These are phyloP conservation scores for Macquaria ambigua DNA, from an alignment of 2,113 vertebrate species.

Conservation along the genomic window DNA sequence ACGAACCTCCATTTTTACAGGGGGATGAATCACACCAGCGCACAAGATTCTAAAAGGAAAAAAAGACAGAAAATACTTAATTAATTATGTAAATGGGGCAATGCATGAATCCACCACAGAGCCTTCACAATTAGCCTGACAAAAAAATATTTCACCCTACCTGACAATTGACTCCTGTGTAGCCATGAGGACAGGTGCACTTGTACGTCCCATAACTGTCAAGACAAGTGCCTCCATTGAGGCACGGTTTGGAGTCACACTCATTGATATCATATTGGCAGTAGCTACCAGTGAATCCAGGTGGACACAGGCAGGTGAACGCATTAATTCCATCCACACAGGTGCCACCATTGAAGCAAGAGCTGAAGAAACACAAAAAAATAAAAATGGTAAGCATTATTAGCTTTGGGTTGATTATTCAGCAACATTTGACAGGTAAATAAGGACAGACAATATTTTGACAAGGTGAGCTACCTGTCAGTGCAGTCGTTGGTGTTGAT, in stretches of 20 bases:
- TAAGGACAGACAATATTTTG: not conserved
- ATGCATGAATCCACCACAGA: not conserved
- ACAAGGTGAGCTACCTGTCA: conserved; percentile 88
- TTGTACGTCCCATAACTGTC: conserved; percentile 96
- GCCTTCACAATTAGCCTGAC: not conserved
- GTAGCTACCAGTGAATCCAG: conserved; percentile 96
- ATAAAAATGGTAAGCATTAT: no score
- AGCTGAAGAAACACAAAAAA: conserved; percentile 82
- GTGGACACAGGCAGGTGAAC: conserved; percentile 92
- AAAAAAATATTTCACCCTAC: conserved; percentile 72
- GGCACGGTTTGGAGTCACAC: conserved; percentile 95
- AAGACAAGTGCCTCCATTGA: conserved; percentile 94
- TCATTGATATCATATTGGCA: conserved; percentile 96
- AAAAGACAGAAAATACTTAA: not conserved
- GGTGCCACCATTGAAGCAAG: conserved; percentile 96
- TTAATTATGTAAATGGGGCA: not conserved
- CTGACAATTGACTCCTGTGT: conserved; percentile 96
- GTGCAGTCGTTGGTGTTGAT: conserved; percentile 97
- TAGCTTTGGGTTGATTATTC: not conserved
- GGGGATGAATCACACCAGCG: conserved; percentile 96
- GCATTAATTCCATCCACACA: conserved; percentile 96
- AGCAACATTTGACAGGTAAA: not conserved
- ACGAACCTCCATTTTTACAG: conserved; percentile 94
- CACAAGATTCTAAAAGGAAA: conserved; percentile 89
- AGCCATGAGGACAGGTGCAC: conserved; percentile 95